Evolutionary conservation across 2,113 vertebrate genomes (phyloP), one percentile per base, ranked within the genome.

Genomic region (Tyrannus savana): DNA sequence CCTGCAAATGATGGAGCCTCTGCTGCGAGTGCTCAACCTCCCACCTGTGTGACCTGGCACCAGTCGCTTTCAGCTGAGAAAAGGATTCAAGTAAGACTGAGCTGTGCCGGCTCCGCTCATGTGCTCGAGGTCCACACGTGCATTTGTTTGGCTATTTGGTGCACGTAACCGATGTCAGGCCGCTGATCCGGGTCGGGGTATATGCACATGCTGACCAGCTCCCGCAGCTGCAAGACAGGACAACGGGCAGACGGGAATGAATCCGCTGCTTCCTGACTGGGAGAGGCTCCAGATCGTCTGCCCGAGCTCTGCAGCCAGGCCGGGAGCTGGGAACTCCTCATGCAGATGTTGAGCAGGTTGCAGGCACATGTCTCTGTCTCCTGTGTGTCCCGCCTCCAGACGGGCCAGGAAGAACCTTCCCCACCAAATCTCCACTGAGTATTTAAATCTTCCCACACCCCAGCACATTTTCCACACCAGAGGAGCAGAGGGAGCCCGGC

Each of bases 181-280:
- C 98, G 96, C 9, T 98, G 98, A 25, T 97, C 97, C 0, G 98
- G 98, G 39, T 98, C 98, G 0, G 98, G 98, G 94, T 98, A 98
- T 72, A 99, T 99, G 95, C 98, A 99, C 98, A 98, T 98, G 92
- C 98, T 98, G 87, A 99, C 98, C 98, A 99, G 96, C 89, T 99
- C 98, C 82, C 98, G 97, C 69, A 99, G 83, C 98, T 99, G 97
- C 23, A 91, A 95, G 52, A 87, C 75, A 89, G 37, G 50, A 69
- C 19, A 60, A 91, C 12, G 59, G 35, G 1, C 12, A 50, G 4
- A 9, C 0, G 2, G 25, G 6, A 89, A 8, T 2, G 8, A 6
- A 9, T 2, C 8, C 0, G 0, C n/a, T 3, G 4, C 1, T 3
- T 4, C 3, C 22, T 10, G 1, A 5, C 81, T 18, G 62, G 30